phyloP scores from a whole-genome alignment of 2,888 invertebrate genomes.

The Salticus scenicus region DNA sequence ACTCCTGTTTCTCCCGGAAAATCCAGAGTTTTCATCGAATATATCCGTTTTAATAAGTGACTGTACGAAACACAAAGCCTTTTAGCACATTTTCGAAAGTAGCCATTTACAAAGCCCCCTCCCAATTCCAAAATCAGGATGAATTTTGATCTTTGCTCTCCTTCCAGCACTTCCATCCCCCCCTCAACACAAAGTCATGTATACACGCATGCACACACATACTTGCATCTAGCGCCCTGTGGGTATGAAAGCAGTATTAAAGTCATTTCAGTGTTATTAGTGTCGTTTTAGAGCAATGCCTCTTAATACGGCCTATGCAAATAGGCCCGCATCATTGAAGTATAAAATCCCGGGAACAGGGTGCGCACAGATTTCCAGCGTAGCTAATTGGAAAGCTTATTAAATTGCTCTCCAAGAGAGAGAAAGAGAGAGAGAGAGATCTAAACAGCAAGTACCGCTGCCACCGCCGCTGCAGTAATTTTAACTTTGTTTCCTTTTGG shows the following conservation, averaged over 20 bases:
- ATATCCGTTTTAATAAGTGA: conserved; percentile 32
- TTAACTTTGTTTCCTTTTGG: conserved; percentile 65
- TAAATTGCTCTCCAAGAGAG: conserved; percentile 53
- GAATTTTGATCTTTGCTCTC: conserved; percentile 57
- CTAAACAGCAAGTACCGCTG: conserved; percentile 29
- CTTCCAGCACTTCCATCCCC: not conserved
- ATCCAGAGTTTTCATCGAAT: conserved; percentile 1
- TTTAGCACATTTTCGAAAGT: conserved; percentile 19
- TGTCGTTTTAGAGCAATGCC: conserved; percentile 58
- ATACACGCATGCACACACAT: not conserved
- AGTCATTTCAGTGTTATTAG: conserved; percentile 69
- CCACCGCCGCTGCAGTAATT: conserved; percentile 45
- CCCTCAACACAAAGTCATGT: not conserved
- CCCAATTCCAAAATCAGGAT: conserved; percentile 37
- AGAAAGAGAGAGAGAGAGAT: conserved; percentile 7
- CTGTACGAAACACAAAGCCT: conserved; percentile 25
- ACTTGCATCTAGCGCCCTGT: conserved; percentile 30
- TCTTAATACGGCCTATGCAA: conserved; percentile 58
- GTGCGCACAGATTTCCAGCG: conserved; percentile 45
- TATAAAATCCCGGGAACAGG: conserved; percentile 54
- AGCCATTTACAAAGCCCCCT: conserved; percentile 30
- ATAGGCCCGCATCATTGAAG: conserved; percentile 55
- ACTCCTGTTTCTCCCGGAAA: not conserved
- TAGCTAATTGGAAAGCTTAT: conserved; percentile 69
- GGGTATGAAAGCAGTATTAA: conserved; percentile 61